phyloP scores from a whole-genome alignment of 2,888 invertebrate species.

The Coenonympha glycerion region DNA sequence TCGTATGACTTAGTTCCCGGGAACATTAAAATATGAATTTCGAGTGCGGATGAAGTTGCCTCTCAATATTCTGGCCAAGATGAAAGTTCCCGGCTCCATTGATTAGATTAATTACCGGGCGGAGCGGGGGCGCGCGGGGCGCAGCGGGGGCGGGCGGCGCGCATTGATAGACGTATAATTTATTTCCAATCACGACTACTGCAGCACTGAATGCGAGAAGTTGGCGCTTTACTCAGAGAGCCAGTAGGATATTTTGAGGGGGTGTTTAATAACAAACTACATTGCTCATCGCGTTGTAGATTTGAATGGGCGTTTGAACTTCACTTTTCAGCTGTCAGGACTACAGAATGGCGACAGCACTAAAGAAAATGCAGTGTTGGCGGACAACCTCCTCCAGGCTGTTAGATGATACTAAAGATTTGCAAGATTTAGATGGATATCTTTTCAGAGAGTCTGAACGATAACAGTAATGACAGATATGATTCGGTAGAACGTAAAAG shows the following conservation, averaged over 20 bases:
- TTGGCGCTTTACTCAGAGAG: slow-evolving; percentile 14
- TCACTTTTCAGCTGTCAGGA: too few species aligned
- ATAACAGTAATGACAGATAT: too few species aligned
- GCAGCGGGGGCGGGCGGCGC: slow-evolving; percentile 1
- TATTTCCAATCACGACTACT: slow-evolving; percentile 32
- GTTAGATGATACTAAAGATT: too few species aligned
- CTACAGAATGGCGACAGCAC: too few species aligned
- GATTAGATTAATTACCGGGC: slow-evolving; percentile 24
- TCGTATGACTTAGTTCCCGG: not conserved
- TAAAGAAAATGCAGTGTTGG: too few species aligned
- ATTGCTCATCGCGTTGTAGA: too few species aligned
- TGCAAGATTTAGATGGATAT: too few species aligned
- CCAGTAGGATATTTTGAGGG: not conserved
- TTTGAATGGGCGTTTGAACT: too few species aligned
- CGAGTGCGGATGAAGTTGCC: not conserved
- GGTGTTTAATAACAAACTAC: too few species aligned
- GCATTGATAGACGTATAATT: slow-evolving; percentile 28
- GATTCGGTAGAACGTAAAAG: too few species aligned
- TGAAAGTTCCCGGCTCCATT: slow-evolving; percentile 13
- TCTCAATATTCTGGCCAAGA: not conserved
- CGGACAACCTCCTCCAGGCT: too few species aligned
- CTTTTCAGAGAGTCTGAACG: too few species aligned
- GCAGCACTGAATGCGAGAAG: slow-evolving; percentile 25
- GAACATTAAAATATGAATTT: not conserved
- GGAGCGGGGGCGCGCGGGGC: not conserved